A percentile compares a stretch with the other conserved stretches of the same genome.
Conservation (phyloP, 2,113 vertebrate species). For the Glaucidium brasilianum region DNA sequence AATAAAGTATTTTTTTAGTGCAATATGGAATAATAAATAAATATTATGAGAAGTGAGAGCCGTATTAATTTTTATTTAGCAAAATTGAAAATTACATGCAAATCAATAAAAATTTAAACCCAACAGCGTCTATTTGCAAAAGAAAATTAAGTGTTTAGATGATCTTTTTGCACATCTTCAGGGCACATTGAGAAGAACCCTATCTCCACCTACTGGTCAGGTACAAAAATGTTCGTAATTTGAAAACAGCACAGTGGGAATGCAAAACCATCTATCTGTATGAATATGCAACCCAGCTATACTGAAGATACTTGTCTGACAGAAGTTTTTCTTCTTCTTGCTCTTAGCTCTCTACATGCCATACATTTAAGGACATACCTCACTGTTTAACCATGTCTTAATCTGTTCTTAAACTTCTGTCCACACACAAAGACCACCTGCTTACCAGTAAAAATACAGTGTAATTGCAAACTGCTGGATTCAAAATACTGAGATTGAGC, state of each 20-base stretch:
- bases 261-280: background rate
- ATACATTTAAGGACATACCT: background rate
- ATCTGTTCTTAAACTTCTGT: rapidly evolving
- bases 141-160: background rate
- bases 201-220: slow-evolving; percentile 40
- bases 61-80: background rate
- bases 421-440: background rate
- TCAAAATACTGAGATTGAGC: background rate
- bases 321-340: background rate
- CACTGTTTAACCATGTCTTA: background rate
- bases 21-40: background rate
- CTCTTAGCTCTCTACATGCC: background rate
- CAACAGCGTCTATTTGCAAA: rapidly evolving
- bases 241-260: rapidly evolving
- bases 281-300: rapidly evolving
- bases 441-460: background rate
- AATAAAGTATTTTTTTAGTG: background rate
- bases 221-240: background rate
- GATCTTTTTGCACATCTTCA: background rate
- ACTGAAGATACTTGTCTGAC: background rate
- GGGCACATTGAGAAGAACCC: background rate
- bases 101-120: background rate
- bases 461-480: background rate
- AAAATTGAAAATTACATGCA: background rate
- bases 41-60: rapidly evolving